Conservation (phyloP, 2,888 invertebrate species). For the Athrips mouffetella region DNA sequence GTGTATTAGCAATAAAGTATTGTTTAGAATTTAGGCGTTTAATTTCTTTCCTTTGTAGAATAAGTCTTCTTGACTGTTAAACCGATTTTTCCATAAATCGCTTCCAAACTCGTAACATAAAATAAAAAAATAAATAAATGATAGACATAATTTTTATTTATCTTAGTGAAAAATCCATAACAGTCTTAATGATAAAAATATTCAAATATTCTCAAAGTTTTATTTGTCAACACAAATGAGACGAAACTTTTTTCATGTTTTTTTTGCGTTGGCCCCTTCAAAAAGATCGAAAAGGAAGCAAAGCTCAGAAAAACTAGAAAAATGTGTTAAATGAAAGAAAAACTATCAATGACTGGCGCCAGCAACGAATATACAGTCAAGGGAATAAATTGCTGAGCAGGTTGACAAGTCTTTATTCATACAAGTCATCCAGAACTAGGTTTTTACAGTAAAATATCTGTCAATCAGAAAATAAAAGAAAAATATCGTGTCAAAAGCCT, state of each 20-base stretch:
- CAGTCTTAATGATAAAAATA: conserved; percentile 53
- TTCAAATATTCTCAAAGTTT: conserved; percentile 33
- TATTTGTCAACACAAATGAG: conserved; percentile 22
- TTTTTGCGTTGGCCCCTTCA: too few species aligned
- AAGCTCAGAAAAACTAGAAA: too few species aligned
- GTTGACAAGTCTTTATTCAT: not conserved
- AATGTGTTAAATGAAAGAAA: too few species aligned
- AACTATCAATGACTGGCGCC: too few species aligned
- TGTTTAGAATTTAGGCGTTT: conserved; percentile 47
- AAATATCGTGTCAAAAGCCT: too few species aligned
- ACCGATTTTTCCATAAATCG: too few species aligned
- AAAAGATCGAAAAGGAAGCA: too few species aligned
- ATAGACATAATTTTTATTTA: too few species aligned
- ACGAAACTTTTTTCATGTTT: not conserved
- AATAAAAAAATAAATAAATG: not conserved
- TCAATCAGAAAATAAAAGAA: too few species aligned
- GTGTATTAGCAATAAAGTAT: conserved; percentile 64
- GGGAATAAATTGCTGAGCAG: not conserved
- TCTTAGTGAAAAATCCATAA: conserved; percentile 32
- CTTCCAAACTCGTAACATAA: too few species aligned
- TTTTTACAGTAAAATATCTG: too few species aligned
- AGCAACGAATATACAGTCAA: not conserved
- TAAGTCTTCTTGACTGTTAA: not conserved
- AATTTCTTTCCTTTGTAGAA: conserved; percentile 10
- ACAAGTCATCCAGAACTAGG: not conserved